phyloP scores from a whole-genome alignment of 2,888 invertebrate species.

The Brachypalpus laphriformis region DNA sequence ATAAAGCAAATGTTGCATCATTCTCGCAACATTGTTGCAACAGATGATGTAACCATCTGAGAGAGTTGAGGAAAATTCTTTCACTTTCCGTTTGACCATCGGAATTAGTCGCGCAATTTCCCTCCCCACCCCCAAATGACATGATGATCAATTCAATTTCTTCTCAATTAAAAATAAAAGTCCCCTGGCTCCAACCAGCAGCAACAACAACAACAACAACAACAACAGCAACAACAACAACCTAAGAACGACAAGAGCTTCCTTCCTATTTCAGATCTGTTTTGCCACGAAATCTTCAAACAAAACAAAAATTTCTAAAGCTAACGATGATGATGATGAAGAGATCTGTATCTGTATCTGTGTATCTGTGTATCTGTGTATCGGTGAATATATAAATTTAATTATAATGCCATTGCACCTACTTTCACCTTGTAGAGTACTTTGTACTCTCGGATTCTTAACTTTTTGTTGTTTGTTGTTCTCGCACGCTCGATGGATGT shows the following conservation, averaged over 20 bases:
- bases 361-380: not conserved
- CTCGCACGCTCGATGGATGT: not conserved
- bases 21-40: slow-evolving; percentile 13
- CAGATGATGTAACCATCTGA: slow-evolving; percentile 27
- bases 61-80: slow-evolving; percentile 27
- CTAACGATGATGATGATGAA: not conserved
- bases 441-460: slow-evolving; percentile 31
- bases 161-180: slow-evolving; percentile 30
- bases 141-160: slow-evolving; percentile 13
- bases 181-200: not conserved
- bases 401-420: slow-evolving; percentile 48
- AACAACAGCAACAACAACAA: not conserved
- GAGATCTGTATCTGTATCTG: not conserved
- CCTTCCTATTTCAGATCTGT: not conserved
- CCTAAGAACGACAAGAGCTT: not conserved
- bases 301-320: slow-evolving; percentile 2
- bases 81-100: slow-evolving; percentile 25
- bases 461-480: slow-evolving; percentile 1
- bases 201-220: not conserved
- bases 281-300: not conserved
- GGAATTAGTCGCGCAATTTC: slow-evolving; percentile 33
- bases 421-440: slow-evolving; percentile 49
- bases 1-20: not conserved
- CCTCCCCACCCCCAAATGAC: slow-evolving; percentile 21
- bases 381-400: slow-evolving; percentile 10